A percentile compares a stretch with the other conserved stretches of the same genome.
These are phyloP conservation scores for Axinella damicornis DNA, from an alignment of 37 sponge, comb jelly and placozoan genomes.

Conservation along the genomic window DNA sequence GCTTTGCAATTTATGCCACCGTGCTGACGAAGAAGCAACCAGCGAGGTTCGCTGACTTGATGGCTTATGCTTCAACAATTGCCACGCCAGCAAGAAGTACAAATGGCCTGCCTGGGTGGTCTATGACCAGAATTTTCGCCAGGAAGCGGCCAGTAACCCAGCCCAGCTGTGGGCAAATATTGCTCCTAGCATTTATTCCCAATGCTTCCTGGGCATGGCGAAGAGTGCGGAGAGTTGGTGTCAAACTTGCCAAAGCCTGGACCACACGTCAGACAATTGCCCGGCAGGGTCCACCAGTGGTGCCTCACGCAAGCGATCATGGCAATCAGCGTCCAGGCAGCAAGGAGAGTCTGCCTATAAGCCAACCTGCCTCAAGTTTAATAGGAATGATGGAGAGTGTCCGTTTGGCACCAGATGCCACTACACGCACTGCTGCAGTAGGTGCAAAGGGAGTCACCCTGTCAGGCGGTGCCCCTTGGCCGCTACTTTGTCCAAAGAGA, in stretches of 20 bases:
- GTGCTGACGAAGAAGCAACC: too few relatives aligned
- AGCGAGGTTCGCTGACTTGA: too few relatives aligned
- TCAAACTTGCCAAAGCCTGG: not conserved
- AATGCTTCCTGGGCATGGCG: not conserved
- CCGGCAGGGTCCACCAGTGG: not conserved
- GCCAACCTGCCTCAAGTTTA: not conserved
- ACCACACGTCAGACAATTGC: not conserved
- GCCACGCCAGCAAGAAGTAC: too few relatives aligned
- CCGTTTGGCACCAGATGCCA: not conserved
- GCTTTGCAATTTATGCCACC: too few relatives aligned
- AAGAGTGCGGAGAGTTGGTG: not conserved
- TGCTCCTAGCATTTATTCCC: too few relatives aligned
- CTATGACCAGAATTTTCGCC: too few relatives aligned
- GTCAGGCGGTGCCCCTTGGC: not conserved
- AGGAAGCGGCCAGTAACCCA: too few relatives aligned
- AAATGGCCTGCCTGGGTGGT: too few relatives aligned
- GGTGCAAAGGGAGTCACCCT: not conserved
- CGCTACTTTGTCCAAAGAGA: too few relatives aligned
- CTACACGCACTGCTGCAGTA: not conserved
- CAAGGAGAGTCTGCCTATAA: not conserved
- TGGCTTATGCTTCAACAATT: too few relatives aligned
- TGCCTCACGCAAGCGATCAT: not conserved
- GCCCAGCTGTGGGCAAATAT: too few relatives aligned
- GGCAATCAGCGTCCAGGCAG: not conserved
- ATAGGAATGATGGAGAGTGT: not conserved